Conservation (phyloP, 2,888 invertebrate species). For the Cremastinae sp. region DNA sequence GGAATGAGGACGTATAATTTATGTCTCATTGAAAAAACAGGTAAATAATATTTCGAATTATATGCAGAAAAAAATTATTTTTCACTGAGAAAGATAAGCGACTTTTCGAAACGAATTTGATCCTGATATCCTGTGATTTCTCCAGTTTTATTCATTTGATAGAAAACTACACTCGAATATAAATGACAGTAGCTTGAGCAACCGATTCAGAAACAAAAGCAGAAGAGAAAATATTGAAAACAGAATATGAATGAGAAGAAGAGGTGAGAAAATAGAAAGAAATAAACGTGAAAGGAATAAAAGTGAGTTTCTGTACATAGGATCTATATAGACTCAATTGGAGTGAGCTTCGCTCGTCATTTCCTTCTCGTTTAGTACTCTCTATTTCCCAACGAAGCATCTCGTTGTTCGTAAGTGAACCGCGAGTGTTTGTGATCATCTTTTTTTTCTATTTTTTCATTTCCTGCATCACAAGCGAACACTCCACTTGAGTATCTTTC, state of each 20-base stretch:
- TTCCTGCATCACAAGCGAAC: constrained; percentile 13
- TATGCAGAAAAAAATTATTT: constrained; percentile 35
- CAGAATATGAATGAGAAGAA: constrained; percentile 12
- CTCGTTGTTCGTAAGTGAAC: constrained; percentile 10
- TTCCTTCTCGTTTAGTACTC: constrained; percentile 26
- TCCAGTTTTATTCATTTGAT: constrained; percentile 34
- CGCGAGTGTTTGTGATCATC: constrained; percentile 43
- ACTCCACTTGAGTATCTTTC: constrained; percentile 30
- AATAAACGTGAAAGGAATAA: constrained; percentile 11
- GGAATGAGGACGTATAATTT: neutral
- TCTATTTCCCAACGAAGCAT: constrained; percentile 4
- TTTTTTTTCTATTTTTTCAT: constrained; percentile 21
- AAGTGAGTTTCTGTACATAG: constrained; percentile 53
- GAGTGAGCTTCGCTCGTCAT: constrained; percentile 38
- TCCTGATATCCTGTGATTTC: constrained; percentile 26
- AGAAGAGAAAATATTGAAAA: no score
- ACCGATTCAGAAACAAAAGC: constrained; percentile 25
- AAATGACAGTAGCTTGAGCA: constrained; percentile 52
- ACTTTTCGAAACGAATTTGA: constrained; percentile 49
- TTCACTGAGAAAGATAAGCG: constrained; percentile 25
- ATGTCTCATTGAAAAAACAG: constrained; percentile 11
- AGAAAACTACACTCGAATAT: constrained; percentile 60
- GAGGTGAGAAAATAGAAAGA: neutral
- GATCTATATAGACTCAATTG: constrained; percentile 46
- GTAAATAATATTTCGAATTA: constrained; percentile 8